Evolutionary conservation across 2,113 vertebrate genomes (phyloP), one percentile per base, ranked within the genome.

Genomic region (Toxostoma redivivum): DNA sequence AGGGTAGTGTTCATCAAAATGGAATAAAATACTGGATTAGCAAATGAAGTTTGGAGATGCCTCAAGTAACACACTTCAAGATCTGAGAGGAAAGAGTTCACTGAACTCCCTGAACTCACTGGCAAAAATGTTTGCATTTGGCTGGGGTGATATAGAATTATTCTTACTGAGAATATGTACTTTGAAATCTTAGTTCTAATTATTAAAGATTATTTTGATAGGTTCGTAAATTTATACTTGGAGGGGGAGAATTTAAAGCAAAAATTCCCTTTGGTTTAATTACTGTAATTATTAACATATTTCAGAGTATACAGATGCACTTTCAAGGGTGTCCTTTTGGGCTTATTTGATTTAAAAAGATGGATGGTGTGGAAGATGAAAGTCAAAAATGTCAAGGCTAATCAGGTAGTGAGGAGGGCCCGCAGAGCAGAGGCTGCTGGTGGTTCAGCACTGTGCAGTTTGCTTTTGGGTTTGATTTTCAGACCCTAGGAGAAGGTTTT

Each of bases 201-300:
- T 92, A 82, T 94, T 82, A 45, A 85, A 92, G 90, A 94, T 71
- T 80, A 90, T 96, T 97, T 95, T 93, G 90, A 86, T 85, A 44
- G 88, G 64, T 91, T 97, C 94, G 81, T 96, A 85, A 88, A 91
- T 88, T 88, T 96, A 86, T 79, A 62, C 76, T 64, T 77, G 50
- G 96, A 96, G 86, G 95, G 97, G 98, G 95, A 98, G 80, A 96
- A 97, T 98, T 98, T 97, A 95, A 98, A 97, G 85, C 94, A 96
- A 94, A 95, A 95, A 97, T 96, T 98, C 99, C 99, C 98, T 97
- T 97, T 97, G 99, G 98, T 98, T 99, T 99, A 99, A 98, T 99
- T 98, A 99, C 98, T 98, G 98, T 99, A 98, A 99, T 99, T 98
- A 99, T 98, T 98, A 98, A 98, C 98, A 96, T 98, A 97, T 98